Percentiles rank a stretch among this genome's conserved stretches.
Evolutionary conservation across 2,797 vertebrate species (phyloP).

Genomic region (Gouania willdenowi): DNA sequence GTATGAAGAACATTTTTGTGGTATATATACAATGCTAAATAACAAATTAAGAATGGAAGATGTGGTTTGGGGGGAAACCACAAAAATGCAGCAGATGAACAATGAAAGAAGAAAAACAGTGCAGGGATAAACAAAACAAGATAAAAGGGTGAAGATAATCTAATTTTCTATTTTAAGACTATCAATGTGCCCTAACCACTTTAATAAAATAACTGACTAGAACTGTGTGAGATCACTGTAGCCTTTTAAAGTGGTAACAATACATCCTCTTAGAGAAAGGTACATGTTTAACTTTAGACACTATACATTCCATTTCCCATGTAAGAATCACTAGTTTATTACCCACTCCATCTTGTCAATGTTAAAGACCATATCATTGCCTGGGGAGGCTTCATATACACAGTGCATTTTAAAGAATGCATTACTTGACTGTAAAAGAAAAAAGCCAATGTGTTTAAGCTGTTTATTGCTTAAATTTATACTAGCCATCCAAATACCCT

Average conservation of each 20-base stretch:
- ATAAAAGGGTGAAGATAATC: conserved; percentile 15
- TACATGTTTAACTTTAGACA: too few relatives aligned
- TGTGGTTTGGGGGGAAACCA: not conserved
- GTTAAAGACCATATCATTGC: conserved; percentile 47
- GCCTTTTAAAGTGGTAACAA: conserved; percentile 4
- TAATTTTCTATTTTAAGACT: conserved; percentile 6
- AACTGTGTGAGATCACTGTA: too few relatives aligned
- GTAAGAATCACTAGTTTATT: conserved; percentile 31
- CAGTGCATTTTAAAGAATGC: conserved; percentile 49
- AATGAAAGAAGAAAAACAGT: conserved; percentile 12
- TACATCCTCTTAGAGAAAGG: too few relatives aligned
- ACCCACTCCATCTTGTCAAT: conserved; percentile 54
- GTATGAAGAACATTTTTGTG: too few relatives aligned
- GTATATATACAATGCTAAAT: too few relatives aligned
- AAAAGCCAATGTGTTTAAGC: conserved; percentile 44
- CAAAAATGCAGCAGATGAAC: conserved; percentile 1
- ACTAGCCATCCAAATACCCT: conserved; percentile 33
- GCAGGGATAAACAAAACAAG: too few relatives aligned
- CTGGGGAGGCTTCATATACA: conserved; percentile 58
- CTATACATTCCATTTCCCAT: conserved; percentile 23
- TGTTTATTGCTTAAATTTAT: conserved; percentile 44
- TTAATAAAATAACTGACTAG: too few relatives aligned
- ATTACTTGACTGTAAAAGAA: conserved; percentile 55
- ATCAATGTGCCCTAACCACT: not conserved
- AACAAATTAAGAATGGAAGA: conserved; percentile 4